Percentiles rank a stretch among this genome's conserved stretches.
Conservation (phyloP, 2,888 invertebrate genomes). For the Drosophila trichaetosa region DNA sequence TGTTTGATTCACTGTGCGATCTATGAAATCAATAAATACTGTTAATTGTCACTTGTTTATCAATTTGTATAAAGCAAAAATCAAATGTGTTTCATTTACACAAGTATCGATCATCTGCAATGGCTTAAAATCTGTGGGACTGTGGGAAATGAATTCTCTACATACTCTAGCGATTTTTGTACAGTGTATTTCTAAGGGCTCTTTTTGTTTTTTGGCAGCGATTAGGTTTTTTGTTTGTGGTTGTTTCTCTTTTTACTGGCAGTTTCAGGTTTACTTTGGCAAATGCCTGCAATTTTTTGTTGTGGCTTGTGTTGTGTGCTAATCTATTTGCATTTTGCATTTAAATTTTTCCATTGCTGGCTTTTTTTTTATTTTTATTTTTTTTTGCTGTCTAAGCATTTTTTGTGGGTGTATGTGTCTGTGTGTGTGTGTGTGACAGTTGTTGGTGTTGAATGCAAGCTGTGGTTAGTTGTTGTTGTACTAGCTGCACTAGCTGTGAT, state of each 20-base stretch:
- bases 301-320: slow-evolving; percentile 41
- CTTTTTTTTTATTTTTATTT: slow-evolving; percentile 10
- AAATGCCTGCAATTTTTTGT: slow-evolving; percentile 37
- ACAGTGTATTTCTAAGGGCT: slow-evolving; percentile 60
- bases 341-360: slow-evolving; percentile 34
- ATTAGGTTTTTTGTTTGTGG: slow-evolving; percentile 22
- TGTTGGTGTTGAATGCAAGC: slow-evolving; percentile 41
- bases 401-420: slow-evolving; percentile 34
- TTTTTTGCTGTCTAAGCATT: slow-evolving; percentile 56
- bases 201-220: slow-evolving; percentile 35
- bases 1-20: neutral
- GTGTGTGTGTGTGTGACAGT: slow-evolving; percentile 31
- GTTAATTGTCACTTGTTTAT: neutral
- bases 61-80: neutral
- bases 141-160: neutral
- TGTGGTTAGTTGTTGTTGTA: slow-evolving; percentile 32
- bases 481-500: slow-evolving; percentile 32
- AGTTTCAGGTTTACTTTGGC: slow-evolving; percentile 37
- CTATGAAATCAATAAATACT: neutral
- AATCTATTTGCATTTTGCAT: slow-evolving; percentile 77
- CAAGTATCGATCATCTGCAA: slow-evolving; percentile 4
- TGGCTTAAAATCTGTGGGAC: neutral
- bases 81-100: neutral
- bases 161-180: slow-evolving; percentile 12
- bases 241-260: slow-evolving; percentile 39